A percentile compares a stretch with the other conserved stretches of the same genome.
phyloP scores from a whole-genome alignment of 2,888 invertebrate genomes.

The Ryuthela nishihirai region DNA sequence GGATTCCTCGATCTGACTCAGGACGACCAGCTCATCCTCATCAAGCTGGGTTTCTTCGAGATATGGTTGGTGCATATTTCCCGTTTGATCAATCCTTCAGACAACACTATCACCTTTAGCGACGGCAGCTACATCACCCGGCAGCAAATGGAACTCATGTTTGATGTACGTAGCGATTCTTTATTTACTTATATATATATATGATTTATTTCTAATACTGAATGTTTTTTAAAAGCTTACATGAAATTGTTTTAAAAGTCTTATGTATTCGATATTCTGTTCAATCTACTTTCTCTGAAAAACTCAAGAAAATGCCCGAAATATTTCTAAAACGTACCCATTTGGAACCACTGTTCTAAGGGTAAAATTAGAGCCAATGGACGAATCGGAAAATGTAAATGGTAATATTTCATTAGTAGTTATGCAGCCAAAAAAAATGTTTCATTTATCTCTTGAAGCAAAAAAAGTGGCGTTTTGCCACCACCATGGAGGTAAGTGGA shows the following conservation, averaged over 20 bases:
- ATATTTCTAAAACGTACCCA: too few species aligned
- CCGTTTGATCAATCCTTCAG: slow-evolving; percentile 67
- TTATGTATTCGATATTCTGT: background rate
- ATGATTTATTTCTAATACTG: background rate
- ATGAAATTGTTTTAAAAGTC: background rate
- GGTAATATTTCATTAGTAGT: too few species aligned
- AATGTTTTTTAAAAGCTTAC: background rate
- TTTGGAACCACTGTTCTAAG: too few species aligned
- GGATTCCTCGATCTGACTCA: slow-evolving; percentile 84
- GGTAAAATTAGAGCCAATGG: too few species aligned
- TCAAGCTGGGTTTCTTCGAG: slow-evolving; percentile 95
- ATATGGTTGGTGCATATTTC: slow-evolving; percentile 87
- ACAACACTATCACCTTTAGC: slow-evolving; percentile 72
- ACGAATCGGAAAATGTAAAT: too few species aligned
- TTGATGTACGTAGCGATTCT: slow-evolving; percentile 65
- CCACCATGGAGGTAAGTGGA: too few species aligned
- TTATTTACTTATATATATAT: background rate
- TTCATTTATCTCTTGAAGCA: too few species aligned
- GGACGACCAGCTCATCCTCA: slow-evolving; percentile 93
- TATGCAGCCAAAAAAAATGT: too few species aligned
- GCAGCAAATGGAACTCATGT: slow-evolving; percentile 78
- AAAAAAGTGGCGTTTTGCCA: too few species aligned
- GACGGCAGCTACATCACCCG: slow-evolving; percentile 81
- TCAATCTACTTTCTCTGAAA: slow-evolving; percentile 10
- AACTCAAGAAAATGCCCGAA: too few species aligned